These are phyloP conservation scores for Lypha dubia DNA, from an alignment of 2,888 invertebrate genomes.

Conservation along the genomic window DNA sequence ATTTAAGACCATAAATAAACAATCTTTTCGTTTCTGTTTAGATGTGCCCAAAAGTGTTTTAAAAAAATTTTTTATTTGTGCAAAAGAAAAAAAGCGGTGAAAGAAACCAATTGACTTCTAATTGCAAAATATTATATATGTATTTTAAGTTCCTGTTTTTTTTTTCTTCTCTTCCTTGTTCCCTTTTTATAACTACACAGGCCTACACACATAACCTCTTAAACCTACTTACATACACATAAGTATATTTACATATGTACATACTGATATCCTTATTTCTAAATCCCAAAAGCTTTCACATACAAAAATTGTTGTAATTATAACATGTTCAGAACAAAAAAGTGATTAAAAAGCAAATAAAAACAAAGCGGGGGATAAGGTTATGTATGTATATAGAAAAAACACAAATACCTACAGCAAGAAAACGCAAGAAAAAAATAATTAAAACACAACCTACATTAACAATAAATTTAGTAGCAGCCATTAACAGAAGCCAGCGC, in stretches of 20 bases:
- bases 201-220: no score
- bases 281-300: conserved; percentile 2
- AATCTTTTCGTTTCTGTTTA: no score
- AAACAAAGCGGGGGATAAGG: conserved; percentile 35
- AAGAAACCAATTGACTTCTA: no score
- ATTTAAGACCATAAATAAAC: no score
- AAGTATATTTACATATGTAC: no score
- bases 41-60: no score
- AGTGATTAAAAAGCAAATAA: background rate
- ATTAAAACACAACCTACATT: conserved; percentile 72
- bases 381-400: conserved; percentile 20
- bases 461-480: conserved; percentile 71
- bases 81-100: no score
- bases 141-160: no score
- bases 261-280: background rate
- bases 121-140: no score
- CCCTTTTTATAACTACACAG: background rate
- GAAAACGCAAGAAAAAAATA: conserved; percentile 9
- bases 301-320: background rate
- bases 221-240: no score
- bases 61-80: no score
- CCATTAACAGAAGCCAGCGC: conserved; percentile 23
- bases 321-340: conserved; percentile 19
- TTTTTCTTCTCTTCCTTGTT: conserved; percentile 1
- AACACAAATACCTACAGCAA: conserved; percentile 14